Percentiles rank a stretch among this genome's conserved stretches.
Conservation (phyloP, 2,113 vertebrate species). For the Bubo blakistoni region DNA sequence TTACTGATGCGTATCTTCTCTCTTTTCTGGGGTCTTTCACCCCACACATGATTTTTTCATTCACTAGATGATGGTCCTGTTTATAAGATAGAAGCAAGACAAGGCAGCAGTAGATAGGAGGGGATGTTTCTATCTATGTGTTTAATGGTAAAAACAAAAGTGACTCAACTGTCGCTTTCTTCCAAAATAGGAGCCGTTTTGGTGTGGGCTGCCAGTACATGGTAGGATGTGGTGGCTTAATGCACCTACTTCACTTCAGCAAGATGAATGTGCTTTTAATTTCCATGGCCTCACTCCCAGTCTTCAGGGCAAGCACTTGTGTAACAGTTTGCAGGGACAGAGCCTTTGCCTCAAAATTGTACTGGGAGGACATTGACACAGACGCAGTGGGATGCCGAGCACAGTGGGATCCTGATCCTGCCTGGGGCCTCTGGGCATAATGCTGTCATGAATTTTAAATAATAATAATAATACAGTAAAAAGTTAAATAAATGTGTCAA, state of each 20-base stretch:
- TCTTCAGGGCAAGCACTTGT: neutral
- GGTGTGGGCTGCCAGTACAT: neutral
- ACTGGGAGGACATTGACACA: neutral
- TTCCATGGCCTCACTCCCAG: accelerated
- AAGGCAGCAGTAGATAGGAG: neutral
- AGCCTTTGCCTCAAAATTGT: neutral
- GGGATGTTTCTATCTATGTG: neutral
- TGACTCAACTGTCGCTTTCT: neutral
- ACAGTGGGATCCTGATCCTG: neutral
- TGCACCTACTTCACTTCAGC: neutral
- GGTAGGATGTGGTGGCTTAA: neutral
- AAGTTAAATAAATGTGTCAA: constrained; percentile 58
- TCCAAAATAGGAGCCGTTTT: neutral
- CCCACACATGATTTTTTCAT: neutral
- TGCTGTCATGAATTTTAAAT: constrained; percentile 20
- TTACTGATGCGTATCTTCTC: neutral
- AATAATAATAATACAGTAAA: neutral
- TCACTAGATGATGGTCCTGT: neutral
- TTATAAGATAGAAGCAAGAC: neutral
- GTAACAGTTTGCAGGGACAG: neutral
- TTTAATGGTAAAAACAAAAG: neutral
- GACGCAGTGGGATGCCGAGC: accelerated
- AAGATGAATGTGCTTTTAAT: neutral
- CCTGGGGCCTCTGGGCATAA: constrained; percentile 1
- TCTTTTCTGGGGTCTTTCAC: neutral